Evolutionary conservation across 2,888 invertebrate genomes (phyloP), one percentile per base, ranked within the genome.

Genomic region (Drosophila imparisetae): DNA sequence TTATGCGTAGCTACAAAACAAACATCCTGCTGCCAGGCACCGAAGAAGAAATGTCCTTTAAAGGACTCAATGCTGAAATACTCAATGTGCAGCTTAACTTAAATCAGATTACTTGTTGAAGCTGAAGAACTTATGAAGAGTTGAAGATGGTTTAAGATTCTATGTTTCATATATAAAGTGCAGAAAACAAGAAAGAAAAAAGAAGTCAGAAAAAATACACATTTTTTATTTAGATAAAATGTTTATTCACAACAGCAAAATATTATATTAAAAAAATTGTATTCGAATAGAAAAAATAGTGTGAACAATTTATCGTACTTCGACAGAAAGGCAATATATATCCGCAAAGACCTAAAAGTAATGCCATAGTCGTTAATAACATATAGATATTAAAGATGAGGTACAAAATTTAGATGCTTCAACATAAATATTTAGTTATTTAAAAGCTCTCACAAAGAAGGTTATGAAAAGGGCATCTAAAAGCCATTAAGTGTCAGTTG

Each of bases 1-100:
- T 63, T 66, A 60, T 54, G 52, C 40, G 54, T 48, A 55, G 61
- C 66, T 65, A 63, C 45, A 70, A 73, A 73, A 58, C 50, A 77
- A 68, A 66, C 30, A 69, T 34, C 24, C 49, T 54, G 21, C 29
- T 49, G 15, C 21, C 5, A 36, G n/a, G 3, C 45, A 42, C 58
- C 71, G 80, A 48, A 61, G 1, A 5, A 10, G 10, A 24, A 59
- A 78, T 75, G 45, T 71, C 29, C 75, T 79, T 40, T 18, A 21
- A 40, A 50, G 15, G 8, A n/a, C 0, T n/a, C 2, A 2, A 34
- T 8, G 8, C n/a, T 11, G 6, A 18, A 42, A n/a, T 13, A 15
- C 21, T 21, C 0, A 18, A 15, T 8, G 15, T 2, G 10, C 7
- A 8, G 1, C 13, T 40, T 36, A 13, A 13, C 21, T 7, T 4